phyloP scores from a whole-genome alignment of 2,797 vertebrate species.

The Danionella dracula region DNA sequence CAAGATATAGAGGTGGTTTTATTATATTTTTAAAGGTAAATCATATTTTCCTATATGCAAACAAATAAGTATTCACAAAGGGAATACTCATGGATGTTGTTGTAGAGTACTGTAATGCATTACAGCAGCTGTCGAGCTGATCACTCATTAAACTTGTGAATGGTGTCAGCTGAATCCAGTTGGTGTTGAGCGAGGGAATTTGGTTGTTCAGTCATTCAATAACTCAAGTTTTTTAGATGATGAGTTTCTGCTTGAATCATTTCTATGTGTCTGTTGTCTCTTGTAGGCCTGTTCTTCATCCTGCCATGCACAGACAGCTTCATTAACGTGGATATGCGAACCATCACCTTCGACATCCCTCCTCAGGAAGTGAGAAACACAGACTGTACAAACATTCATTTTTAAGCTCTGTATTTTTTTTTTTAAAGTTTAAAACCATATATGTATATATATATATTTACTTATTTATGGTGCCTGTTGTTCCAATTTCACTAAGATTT shows the following conservation, averaged over 20 bases:
- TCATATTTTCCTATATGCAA: no score
- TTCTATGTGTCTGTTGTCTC: background rate
- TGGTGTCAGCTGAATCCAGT: background rate
- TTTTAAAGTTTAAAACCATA: no score
- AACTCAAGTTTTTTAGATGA: slow-evolving; percentile 7
- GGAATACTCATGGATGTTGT: no score
- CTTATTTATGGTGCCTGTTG: no score
- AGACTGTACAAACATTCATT: background rate
- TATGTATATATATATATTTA: no score
- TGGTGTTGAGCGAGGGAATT: slow-evolving; percentile 32
- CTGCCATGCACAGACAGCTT: slow-evolving; percentile 94
- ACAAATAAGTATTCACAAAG: no score
- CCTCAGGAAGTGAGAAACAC: slow-evolving; percentile 83
- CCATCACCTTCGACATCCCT: slow-evolving; percentile 91
- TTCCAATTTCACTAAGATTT: no score
- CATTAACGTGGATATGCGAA: slow-evolving; percentile 97
- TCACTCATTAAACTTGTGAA: background rate
- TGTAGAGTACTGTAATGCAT: background rate
- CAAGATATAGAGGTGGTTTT: no score
- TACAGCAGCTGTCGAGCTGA: background rate
- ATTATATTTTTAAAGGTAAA: no score
- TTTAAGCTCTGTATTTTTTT: background rate
- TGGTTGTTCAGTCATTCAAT: slow-evolving; percentile 48
- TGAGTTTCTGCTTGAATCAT: background rate
- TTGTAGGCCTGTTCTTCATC: slow-evolving; percentile 87